phyloP scores from a whole-genome alignment of 2,797 vertebrate genomes.

The Gorsachius magnificus region DNA sequence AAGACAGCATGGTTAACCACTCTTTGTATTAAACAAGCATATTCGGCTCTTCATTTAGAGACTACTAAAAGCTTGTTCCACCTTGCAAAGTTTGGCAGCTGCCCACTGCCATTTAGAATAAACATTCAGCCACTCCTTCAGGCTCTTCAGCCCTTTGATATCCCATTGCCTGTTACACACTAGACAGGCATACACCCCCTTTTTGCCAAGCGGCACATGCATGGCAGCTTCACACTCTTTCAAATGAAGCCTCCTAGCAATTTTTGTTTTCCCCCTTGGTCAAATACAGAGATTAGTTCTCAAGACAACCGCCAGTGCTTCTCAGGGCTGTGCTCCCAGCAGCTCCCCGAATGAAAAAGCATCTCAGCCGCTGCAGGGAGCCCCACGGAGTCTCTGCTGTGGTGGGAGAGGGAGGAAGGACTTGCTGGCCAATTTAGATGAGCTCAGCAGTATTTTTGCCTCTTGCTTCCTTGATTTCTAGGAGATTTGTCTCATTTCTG shows the following conservation, averaged over 20 bases:
- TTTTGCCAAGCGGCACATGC: neutral
- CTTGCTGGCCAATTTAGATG: constrained; percentile 20
- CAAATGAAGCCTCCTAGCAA: neutral
- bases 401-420: constrained; percentile 20
- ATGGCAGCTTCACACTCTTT: neutral
- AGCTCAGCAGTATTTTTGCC: constrained; percentile 53
- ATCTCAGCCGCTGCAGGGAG: constrained; percentile 15
- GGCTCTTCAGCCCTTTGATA: constrained; percentile 35
- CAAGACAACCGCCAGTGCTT: neutral
- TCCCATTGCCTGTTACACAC: neutral
- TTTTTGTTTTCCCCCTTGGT: constrained; percentile 13
- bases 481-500: constrained; percentile 51
- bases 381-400: neutral
- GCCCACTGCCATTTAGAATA: constrained; percentile 52
- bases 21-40: neutral
- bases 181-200: neutral
- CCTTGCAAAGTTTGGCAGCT: constrained; percentile 60
- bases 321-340: constrained; percentile 44
- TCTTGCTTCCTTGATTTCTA: constrained; percentile 59
- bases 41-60: constrained; percentile 19
- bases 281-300: constrained; percentile 34
- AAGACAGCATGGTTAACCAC: neutral
- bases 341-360: neutral
- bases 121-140: constrained; percentile 33
- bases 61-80: constrained; percentile 49